A percentile compares a stretch with the other conserved stretches of the same genome.
phyloP scores from a whole-genome alignment of 2,888 invertebrate species.

The Tachina grossa region DNA sequence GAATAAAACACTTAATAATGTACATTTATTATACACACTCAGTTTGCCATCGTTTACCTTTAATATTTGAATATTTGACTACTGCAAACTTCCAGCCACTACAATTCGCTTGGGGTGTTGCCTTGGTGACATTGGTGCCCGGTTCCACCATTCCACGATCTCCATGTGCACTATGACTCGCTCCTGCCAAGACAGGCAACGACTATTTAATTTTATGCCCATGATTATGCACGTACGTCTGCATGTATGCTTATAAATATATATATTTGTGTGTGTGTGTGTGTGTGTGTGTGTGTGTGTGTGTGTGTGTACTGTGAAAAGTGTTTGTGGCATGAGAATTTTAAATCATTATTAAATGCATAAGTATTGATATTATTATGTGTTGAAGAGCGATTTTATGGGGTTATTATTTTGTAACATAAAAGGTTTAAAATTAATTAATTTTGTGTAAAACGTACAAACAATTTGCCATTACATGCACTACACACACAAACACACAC shows the following conservation, averaged over 20 bases:
- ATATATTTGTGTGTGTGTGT: no score
- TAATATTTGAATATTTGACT: conserved; percentile 54
- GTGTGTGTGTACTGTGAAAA: no score
- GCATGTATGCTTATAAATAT: no score
- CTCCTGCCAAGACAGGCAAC: conserved; percentile 7
- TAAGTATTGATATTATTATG: conserved; percentile 70
- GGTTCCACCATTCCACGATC: neutral
- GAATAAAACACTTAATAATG: conserved; percentile 56
- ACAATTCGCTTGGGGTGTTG: conserved; percentile 65
- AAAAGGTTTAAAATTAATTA: conserved; percentile 72
- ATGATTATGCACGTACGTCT: neutral
- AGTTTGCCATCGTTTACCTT: conserved; percentile 60
- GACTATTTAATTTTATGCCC: conserved; percentile 4
- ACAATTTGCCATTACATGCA: conserved; percentile 51
- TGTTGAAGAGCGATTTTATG: conserved; percentile 67
- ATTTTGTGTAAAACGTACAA: conserved; percentile 68
- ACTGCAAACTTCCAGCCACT: conserved; percentile 16
- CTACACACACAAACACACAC: conserved; percentile 7
- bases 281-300: neutral
- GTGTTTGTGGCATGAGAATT: conserved; percentile 34
- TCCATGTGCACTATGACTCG: neutral
- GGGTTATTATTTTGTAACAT: conserved; percentile 68
- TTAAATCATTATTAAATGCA: conserved; percentile 70
- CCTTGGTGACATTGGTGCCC: conserved; percentile 62
- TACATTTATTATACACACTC: conserved; percentile 59